These are phyloP conservation scores for Sphaerophoria rueppellii DNA, from an alignment of 2,888 invertebrate genomes.

Conservation along the genomic window DNA sequence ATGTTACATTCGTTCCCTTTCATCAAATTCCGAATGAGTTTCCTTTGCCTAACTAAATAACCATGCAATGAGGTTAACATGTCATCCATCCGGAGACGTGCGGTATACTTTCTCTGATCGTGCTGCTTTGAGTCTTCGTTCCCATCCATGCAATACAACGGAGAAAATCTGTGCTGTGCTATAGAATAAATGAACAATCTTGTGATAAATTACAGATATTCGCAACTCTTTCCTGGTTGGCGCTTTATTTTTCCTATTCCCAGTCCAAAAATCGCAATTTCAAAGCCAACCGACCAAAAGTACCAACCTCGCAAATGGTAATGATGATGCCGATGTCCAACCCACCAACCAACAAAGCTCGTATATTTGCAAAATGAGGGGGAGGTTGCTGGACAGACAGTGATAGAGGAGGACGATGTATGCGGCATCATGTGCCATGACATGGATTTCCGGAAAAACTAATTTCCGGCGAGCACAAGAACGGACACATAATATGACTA, in stretches of 20 bases:
- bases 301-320: neutral
- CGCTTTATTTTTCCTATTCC: slow-evolving; percentile 9
- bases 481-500: slow-evolving; percentile 72
- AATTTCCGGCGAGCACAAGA: slow-evolving; percentile 68
- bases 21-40: slow-evolving; percentile 68
- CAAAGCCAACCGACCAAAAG: neutral
- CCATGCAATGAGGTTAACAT: slow-evolving; percentile 71
- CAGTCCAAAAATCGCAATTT: neutral
- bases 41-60: slow-evolving; percentile 68
- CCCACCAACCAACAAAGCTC: neutral
- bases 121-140: slow-evolving; percentile 48
- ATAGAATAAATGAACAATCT: slow-evolving; percentile 69
- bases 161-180: slow-evolving; percentile 57
- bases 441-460: slow-evolving; percentile 72
- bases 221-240: slow-evolving; percentile 64
- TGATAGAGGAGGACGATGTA: slow-evolving; percentile 31
- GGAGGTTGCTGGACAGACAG: slow-evolving; percentile 26
- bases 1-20: slow-evolving; percentile 52
- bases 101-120: slow-evolving; percentile 34
- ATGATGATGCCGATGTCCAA: slow-evolving; percentile 3
- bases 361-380: slow-evolving; percentile 22
- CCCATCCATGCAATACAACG: slow-evolving; percentile 38
- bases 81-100: slow-evolving; percentile 58
- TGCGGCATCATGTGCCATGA: slow-evolving; percentile 67
- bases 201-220: slow-evolving; percentile 73